Conservation (phyloP, 92 coral and sea anemone species). For the Isaurus tuberculatus region DNA sequence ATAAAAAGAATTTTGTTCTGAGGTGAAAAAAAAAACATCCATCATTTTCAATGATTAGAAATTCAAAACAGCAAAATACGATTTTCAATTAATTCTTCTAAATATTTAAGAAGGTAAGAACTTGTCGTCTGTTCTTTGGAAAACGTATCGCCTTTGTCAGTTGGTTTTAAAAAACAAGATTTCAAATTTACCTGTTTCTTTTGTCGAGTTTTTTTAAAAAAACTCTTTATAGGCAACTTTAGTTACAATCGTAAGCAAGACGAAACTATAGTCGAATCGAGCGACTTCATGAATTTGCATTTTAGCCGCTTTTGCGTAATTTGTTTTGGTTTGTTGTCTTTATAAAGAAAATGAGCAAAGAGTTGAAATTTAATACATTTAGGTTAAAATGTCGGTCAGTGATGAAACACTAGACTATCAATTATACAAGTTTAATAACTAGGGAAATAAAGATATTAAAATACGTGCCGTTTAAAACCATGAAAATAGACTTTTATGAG, state of each 20-base stretch:
- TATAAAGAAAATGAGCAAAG: not conserved
- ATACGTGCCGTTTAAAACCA: not conserved
- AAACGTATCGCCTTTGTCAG: not conserved
- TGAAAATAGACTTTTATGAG: not conserved
- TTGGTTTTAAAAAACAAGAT: not conserved
- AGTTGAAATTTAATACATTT: slow-evolving; percentile 8
- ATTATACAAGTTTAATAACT: not conserved
- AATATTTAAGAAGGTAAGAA: not conserved
- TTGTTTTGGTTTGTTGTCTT: slow-evolving; percentile 5
- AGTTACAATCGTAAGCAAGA: not conserved
- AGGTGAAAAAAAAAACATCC: not conserved
- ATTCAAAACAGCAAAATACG: slow-evolving; percentile 5
- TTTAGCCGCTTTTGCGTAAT: not conserved
- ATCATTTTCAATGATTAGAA: slow-evolving; percentile 12
- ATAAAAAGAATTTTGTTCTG: not conserved
- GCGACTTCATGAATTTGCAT: slow-evolving; percentile 3
- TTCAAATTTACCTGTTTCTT: not conserved
- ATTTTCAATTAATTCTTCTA: slow-evolving; percentile 11
- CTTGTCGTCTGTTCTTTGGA: not conserved
- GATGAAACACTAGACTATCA: not conserved
- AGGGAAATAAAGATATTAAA: not conserved
- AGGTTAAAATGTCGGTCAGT: slow-evolving; percentile 6
- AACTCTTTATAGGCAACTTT: not conserved
- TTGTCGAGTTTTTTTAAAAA: not conserved
- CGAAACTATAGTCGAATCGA: not conserved